These are phyloP conservation scores for Momotus momota DNA, from an alignment of 2,797 vertebrate species.

Conservation along the genomic window DNA sequence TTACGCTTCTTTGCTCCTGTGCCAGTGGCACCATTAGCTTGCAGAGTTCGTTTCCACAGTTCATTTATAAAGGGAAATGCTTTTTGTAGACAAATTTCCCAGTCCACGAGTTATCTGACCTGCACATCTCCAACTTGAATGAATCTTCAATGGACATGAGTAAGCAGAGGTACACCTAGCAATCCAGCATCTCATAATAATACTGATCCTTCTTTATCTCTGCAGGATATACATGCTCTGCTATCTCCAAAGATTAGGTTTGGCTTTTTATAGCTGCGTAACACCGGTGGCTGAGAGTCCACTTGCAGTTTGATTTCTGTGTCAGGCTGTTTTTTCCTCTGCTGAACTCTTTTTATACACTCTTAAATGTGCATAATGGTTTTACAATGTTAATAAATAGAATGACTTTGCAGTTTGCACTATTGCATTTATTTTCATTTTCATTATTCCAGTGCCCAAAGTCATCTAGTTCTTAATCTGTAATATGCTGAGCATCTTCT, in stretches of 20 bases:
- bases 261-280: background rate
- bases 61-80: background rate
- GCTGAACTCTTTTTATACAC: background rate
- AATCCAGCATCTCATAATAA: background rate
- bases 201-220: background rate
- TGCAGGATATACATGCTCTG: background rate
- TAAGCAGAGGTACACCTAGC: background rate
- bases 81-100: conserved; percentile 8
- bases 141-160: background rate
- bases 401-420: background rate
- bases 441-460: background rate
- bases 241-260: background rate
- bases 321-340: background rate
- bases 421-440: conserved; percentile 29
- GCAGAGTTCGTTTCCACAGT: background rate
- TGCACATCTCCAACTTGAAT: background rate
- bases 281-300: background rate
- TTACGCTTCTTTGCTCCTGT: background rate
- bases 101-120: background rate
- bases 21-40: background rate
- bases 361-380: background rate
- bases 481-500: background rate
- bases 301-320: conserved; percentile 1
- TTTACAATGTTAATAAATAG: background rate
- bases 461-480: conserved; percentile 18